These are phyloP conservation scores for Eulemur rufifrons DNA, from an alignment of 2,113 vertebrate genomes.

Conservation along the genomic window DNA sequence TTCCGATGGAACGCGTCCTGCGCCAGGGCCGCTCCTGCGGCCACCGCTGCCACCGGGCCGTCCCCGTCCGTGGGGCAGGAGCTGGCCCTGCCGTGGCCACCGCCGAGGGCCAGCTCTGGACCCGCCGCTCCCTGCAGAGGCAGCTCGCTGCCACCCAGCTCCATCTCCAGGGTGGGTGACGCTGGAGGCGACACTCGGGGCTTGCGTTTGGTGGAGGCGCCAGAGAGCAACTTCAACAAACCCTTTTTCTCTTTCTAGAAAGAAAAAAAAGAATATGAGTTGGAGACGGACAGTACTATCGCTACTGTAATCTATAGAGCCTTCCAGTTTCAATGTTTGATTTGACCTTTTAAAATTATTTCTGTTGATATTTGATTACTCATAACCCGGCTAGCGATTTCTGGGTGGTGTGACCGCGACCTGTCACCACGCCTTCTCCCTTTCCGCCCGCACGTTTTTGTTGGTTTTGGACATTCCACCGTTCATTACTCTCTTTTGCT, in stretches of 20 bases:
- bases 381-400: too few species aligned
- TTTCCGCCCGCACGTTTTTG: background rate
- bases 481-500: background rate
- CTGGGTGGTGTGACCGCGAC: background rate
- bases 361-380: background rate
- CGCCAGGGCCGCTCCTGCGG: constrained; percentile 62
- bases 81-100: constrained; percentile 74
- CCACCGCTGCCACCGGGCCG: constrained; percentile 9
- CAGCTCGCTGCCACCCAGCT: constrained; percentile 86
- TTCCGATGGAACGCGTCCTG: constrained; percentile 87
- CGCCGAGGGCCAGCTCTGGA: constrained; percentile 82
- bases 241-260: constrained; percentile 97
- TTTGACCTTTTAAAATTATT: background rate
- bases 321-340: background rate
- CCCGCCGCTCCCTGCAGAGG: constrained; percentile 91
- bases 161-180: constrained; percentile 93
- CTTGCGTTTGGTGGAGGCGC: constrained; percentile 95
- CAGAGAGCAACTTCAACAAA: constrained; percentile 94
- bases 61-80: constrained; percentile 85
- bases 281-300: background rate
- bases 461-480: background rate
- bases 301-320: background rate
- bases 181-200: constrained; percentile 93
- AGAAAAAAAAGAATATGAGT: constrained; percentile 41
- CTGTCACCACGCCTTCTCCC: background rate